phyloP scores from a whole-genome alignment of 2,797 vertebrate species.

The Pseudochaenichthys georgianus region DNA sequence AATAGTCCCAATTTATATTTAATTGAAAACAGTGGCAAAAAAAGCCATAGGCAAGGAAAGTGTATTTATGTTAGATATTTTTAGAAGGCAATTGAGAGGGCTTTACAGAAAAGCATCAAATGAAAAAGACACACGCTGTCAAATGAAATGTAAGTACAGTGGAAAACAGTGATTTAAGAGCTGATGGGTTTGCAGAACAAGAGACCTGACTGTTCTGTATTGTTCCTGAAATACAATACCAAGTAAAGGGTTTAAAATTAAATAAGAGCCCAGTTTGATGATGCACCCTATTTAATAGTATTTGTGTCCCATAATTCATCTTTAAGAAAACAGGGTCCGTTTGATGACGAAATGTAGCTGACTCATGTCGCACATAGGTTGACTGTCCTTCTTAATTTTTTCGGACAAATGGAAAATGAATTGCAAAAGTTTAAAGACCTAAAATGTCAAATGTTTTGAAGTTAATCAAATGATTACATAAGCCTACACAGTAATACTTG shows the following conservation, averaged over 20 bases:
- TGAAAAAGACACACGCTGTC: too few species aligned
- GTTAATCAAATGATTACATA: not conserved
- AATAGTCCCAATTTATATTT: not conserved
- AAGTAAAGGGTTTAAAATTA: too few species aligned
- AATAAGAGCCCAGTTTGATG: not conserved
- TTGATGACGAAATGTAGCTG: not conserved
- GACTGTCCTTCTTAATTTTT: not conserved
- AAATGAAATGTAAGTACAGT: too few species aligned
- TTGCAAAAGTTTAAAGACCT: not conserved
- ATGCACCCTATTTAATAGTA: not conserved
- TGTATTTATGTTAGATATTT: too few species aligned
- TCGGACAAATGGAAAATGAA: not conserved
- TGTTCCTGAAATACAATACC: too few species aligned
- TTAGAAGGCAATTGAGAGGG: too few species aligned
- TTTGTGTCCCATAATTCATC: not conserved
- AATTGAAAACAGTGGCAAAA: not conserved
- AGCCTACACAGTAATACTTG: not conserved
- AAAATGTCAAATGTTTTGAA: not conserved
- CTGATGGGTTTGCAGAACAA: too few species aligned
- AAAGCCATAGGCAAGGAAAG: not conserved
- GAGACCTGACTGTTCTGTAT: too few species aligned
- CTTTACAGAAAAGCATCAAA: too few species aligned
- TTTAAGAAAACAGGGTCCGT: not conserved
- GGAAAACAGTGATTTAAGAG: too few species aligned
- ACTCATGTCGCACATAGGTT: not conserved